Evolutionary conservation across 2,797 vertebrate species (phyloP), one percentile per base, ranked within the genome.

Genomic region (Harpagifer antarcticus): DNA sequence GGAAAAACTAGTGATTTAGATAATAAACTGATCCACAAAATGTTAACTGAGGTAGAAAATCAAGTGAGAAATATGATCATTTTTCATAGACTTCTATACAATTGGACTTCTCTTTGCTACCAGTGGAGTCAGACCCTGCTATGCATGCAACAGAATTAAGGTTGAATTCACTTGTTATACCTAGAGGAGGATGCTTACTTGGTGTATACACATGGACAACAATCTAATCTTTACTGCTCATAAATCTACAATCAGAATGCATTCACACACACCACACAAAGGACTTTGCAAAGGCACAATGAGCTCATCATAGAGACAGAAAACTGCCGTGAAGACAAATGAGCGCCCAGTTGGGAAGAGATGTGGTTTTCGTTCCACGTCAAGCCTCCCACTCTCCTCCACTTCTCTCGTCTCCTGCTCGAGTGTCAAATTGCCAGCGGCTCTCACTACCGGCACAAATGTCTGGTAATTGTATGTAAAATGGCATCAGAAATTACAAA

Each of bases 381-480:
- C 58, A 71, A 76, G 50, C 75, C 77, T 72, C 72, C 77, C 74
- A 68, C 70, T 49, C 58, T 15, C 33, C 33, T 37, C 33, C 33
- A 37, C 33, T 37, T 33, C 8, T 37, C 33, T 37, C 33, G 6
- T 37, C 33, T 37, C 33, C 33, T 11, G 50, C 60, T 68, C 27
- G 7, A 82, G 67, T 42, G 73, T 58, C 68, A 57, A 55, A 81
- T 69, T 72, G 48, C 62, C 3, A 55, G 75, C n/a, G 1, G 52
- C 10, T 77, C 52, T 82, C 72, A 14, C 86, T 75, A 47, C 15
- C 17, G 54, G 70, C 77, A 83, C 77, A 86, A 88, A 84, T 63
- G 40, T 47, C 80, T 69, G 79, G 63, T 89, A 79, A 89, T 82
- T 87, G 72, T 75, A 73, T 63, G 76, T 57, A 70, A 77, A 86